Evolutionary conservation across 2,888 invertebrate genomes (phyloP).

Genomic region (Xanthorhoe designata): DNA sequence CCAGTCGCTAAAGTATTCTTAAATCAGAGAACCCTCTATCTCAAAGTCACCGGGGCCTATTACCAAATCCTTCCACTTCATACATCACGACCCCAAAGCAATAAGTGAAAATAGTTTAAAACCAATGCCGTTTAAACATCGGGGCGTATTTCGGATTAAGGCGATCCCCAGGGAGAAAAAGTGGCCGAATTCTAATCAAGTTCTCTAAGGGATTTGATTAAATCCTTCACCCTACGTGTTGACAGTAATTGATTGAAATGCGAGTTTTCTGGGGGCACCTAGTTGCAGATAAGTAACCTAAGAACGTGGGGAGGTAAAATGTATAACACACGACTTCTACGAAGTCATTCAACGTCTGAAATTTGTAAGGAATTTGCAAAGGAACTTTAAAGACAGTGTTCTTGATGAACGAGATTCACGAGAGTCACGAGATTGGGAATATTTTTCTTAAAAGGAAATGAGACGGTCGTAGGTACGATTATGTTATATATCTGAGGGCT

Average conservation of each 20-base stretch:
- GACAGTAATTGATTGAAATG: conserved; percentile 82
- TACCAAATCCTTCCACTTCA: conserved; percentile 37
- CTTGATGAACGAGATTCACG: too few species aligned
- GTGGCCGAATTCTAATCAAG: conserved; percentile 76
- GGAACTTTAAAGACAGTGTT: too few species aligned
- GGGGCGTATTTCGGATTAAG: conserved; percentile 78
- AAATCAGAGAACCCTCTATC: neutral
- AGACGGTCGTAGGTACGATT: too few species aligned
- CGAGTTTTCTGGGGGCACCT: conserved; percentile 43
- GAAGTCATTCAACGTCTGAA: neutral
- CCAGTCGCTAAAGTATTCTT: neutral
- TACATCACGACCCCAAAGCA: conserved; percentile 46
- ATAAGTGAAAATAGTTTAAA: conserved; percentile 78
- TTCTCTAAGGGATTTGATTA: conserved; percentile 78
- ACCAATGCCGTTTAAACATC: conserved; percentile 75
- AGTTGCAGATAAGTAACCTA: conserved; percentile 29
- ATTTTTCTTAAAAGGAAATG: too few species aligned
- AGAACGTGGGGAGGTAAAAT: conserved; percentile 1
- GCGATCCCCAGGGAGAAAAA: conserved; percentile 71
- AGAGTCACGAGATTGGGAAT: too few species aligned
- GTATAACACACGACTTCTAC: neutral
- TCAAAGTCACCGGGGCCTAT: neutral
- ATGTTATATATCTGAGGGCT: too few species aligned
- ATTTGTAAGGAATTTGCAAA: neutral
- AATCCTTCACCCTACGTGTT: conserved; percentile 79